Evolutionary conservation across 2,113 vertebrate species (phyloP).

Genomic region (Campylorhamphus procurvoides): DNA sequence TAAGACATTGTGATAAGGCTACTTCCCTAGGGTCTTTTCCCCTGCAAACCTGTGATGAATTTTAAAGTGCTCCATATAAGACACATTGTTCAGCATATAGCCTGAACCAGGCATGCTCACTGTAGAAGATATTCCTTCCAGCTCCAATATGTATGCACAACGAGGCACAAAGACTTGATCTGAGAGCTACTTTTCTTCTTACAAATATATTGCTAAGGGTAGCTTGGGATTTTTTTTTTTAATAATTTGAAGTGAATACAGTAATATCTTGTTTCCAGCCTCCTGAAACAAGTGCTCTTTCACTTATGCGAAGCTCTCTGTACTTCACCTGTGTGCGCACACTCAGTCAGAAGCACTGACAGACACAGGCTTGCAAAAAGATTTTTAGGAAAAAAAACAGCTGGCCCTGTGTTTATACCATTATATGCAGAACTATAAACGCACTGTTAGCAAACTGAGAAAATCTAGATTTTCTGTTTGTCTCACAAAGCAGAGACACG

Average conservation of each 20-base stretch:
- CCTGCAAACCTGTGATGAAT: slow-evolving; percentile 39
- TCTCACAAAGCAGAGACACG: background rate
- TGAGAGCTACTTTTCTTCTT: background rate
- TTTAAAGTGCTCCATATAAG: slow-evolving; percentile 3
- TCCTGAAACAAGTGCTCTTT: background rate
- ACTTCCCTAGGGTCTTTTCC: background rate
- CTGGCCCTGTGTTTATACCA: background rate
- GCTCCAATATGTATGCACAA: background rate
- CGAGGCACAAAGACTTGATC: background rate
- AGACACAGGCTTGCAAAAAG: background rate
- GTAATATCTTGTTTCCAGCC: background rate
- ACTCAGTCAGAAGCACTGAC: background rate
- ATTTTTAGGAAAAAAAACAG: background rate
- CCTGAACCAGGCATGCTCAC: background rate
- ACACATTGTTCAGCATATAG: background rate
- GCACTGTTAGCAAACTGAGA: background rate
- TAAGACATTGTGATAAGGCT: slow-evolving; percentile 18
- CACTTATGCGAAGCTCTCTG: background rate
- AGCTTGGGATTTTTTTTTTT: background rate
- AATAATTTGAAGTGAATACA: background rate
- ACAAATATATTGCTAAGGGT: background rate
- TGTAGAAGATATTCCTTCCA: background rate
- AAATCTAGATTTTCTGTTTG: background rate
- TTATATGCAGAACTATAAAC: background rate
- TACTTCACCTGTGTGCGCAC: background rate